Base-by-base conservation (phyloP, 2,113 vertebrate genomes). In the Lethenteron reissneri region DNA sequence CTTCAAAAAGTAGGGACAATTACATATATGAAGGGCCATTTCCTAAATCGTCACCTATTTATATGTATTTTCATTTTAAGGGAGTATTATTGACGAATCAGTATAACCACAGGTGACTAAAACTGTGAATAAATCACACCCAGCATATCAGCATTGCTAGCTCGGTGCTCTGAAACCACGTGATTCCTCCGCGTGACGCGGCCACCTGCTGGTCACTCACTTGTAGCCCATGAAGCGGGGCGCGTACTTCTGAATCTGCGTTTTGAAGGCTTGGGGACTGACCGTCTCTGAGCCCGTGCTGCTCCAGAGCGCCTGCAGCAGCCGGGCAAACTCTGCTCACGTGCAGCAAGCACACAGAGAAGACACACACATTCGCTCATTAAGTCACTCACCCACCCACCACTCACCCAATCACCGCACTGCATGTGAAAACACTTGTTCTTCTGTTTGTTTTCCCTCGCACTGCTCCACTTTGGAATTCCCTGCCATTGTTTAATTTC, bases 151-250 rank as follows among this genome's bases (percentile, higher is more conserved):
- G 41, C 41, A 41, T 41, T 41, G 41, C 41, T 41, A 5, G 41
- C 41, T 41, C 41, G 41, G 41, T 41, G 41, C 41, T 41, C 41
- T 41, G 41, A 41, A 41, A 41, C 41, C 5, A 41, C 6, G 41
- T 41, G 41, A 41, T 41, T 41, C 41, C 41, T 41, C 41, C 41
- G 41, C 41, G 41, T 41, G 41, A 41, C 7, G 9, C 0, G 5
- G 0, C 70, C 1, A 41, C 1, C 1, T 7, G 12, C 9, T 25
- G 57, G 71, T 11, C 56, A 75, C 87, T 87, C 80, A 95, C 92
- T 88, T 95, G 82, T 90, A 95, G 74, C 92, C 92, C 0, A 91
- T 83, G 1, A 95, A 97, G 74, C 91, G 88, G 0, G 92, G 90
- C 0, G 88, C 90, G 0, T 86, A 90, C 84, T 81, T 85, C 84